Evolutionary conservation across 1,140 invertebrate genomes (phyloP).

Genomic region (Drosophila subobscura): DNA sequence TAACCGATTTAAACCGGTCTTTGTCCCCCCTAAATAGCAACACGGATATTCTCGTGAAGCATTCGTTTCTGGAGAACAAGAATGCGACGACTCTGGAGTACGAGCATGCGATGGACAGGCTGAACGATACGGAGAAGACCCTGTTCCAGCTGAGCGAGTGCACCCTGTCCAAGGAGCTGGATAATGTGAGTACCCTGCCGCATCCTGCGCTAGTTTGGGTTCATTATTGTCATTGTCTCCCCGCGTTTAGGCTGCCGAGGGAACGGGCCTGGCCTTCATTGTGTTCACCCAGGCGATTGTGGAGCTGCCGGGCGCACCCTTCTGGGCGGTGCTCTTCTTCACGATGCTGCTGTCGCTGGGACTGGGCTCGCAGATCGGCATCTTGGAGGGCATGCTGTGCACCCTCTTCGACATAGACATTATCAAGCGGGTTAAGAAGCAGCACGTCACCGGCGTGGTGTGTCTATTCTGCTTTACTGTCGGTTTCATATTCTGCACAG

Average conservation of each 20-base stretch:
- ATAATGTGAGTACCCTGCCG: constrained; percentile 86
- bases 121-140: constrained; percentile 83
- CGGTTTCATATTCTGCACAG: constrained; percentile 93
- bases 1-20: constrained; percentile 46
- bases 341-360: constrained; percentile 95
- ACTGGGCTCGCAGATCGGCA: constrained; percentile 95
- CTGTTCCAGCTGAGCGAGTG: constrained; percentile 86
- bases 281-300: constrained; percentile 96
- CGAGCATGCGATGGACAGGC: constrained; percentile 82
- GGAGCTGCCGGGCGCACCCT: constrained; percentile 93
- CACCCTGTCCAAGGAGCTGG: constrained; percentile 88
- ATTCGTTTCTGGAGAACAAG: constrained; percentile 84
- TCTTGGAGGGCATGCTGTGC: constrained; percentile 96
- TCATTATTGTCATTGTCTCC: neutral
- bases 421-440: constrained; percentile 93
- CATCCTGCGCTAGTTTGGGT: accelerated
- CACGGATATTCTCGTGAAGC: constrained; percentile 85
- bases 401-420: constrained; percentile 96
- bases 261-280: constrained; percentile 95
- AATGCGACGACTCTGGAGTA: constrained; percentile 86
- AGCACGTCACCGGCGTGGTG: constrained; percentile 92
- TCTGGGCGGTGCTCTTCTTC: constrained; percentile 97
- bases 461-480: constrained; percentile 93
- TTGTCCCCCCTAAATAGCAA: constrained; percentile 83
- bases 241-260: constrained; percentile 91